These are phyloP conservation scores for Brenthis ino DNA, from an alignment of 2,888 invertebrate species.

Conservation along the genomic window DNA sequence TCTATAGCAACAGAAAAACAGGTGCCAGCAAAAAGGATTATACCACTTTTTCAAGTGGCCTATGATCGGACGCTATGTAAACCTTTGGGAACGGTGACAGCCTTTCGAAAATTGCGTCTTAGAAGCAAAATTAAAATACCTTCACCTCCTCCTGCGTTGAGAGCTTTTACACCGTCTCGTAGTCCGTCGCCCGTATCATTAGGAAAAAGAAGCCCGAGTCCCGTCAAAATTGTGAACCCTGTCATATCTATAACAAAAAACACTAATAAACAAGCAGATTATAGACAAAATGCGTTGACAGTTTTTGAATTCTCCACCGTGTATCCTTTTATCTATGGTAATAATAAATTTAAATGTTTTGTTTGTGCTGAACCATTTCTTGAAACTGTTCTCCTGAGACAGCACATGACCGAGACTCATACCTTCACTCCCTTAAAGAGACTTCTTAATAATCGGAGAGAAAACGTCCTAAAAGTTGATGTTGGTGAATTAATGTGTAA, in stretches of 20 bases:
- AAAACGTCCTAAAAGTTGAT: slow-evolving; percentile 72
- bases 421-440: slow-evolving; percentile 64
- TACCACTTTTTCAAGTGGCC: slow-evolving; percentile 75
- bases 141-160: slow-evolving; percentile 33
- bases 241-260: slow-evolving; percentile 22
- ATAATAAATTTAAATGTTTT: slow-evolving; percentile 76
- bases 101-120: slow-evolving; percentile 60
- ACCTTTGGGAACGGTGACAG: slow-evolving; percentile 67
- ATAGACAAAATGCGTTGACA: slow-evolving; percentile 65
- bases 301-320: slow-evolving; percentile 73
- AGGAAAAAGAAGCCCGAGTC: slow-evolving; percentile 38
- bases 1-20: slow-evolving; percentile 47
- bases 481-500: slow-evolving; percentile 66
- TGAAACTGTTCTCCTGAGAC: slow-evolving; percentile 59
- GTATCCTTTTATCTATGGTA: slow-evolving; percentile 73
- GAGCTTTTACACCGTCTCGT: slow-evolving; percentile 51
- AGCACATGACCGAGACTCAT: slow-evolving; percentile 65
- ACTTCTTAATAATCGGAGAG: slow-evolving; percentile 67
- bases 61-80: slow-evolving; percentile 74
- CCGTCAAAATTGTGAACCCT: slow-evolving; percentile 29
- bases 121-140: slow-evolving; percentile 38
- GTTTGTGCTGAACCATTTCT: slow-evolving; percentile 70
- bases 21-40: slow-evolving; percentile 56
- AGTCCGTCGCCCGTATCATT: slow-evolving; percentile 59
- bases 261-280: slow-evolving; percentile 53